A percentile compares a stretch with the other conserved stretches of the same genome.
Evolutionary conservation across 2,888 invertebrate genomes (phyloP).

Genomic region (Apoda limacodes): DNA sequence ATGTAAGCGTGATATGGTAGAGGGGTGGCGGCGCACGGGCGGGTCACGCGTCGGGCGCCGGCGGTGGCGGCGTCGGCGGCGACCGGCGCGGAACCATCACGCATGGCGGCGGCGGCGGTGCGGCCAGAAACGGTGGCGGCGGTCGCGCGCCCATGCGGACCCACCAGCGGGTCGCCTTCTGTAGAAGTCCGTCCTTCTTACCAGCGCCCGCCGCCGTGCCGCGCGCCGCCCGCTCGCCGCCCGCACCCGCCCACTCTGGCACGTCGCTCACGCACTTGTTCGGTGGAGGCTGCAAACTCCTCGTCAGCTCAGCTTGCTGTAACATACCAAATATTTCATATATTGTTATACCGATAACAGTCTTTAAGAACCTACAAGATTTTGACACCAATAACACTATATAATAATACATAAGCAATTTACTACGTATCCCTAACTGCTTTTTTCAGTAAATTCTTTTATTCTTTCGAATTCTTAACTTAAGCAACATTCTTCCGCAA

Average conservation of each 20-base stretch:
- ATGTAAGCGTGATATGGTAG: constrained; percentile 63
- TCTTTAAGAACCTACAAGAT: too few relatives aligned
- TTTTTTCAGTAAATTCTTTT: too few relatives aligned
- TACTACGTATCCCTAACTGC: too few relatives aligned
- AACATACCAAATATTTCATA: constrained; percentile 20
- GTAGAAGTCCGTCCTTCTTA: constrained; percentile 65
- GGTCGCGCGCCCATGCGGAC: constrained; percentile 61
- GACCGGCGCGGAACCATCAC: constrained; percentile 41
- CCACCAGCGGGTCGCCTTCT: constrained; percentile 66
- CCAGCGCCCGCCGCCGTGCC: constrained; percentile 24
- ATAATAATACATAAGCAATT: too few relatives aligned
- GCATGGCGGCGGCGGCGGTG: constrained; percentile 38
- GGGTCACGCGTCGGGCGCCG: constrained; percentile 37
- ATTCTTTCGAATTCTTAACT: too few relatives aligned
- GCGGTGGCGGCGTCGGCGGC: constrained; percentile 38
- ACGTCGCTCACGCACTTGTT: constrained; percentile 77
- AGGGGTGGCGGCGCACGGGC: constrained; percentile 26
- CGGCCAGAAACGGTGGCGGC: constrained; percentile 31
- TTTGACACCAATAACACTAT: too few relatives aligned
- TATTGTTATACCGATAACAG: neutral
- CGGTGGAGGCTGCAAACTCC: constrained; percentile 75
- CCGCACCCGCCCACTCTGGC: constrained; percentile 60
- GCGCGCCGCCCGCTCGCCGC: constrained; percentile 25
- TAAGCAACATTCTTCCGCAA: too few relatives aligned
- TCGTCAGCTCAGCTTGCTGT: constrained; percentile 76